These are phyloP conservation scores for Chlorops oryzae DNA, from an alignment of 1,140 invertebrate genomes.

Conservation along the genomic window DNA sequence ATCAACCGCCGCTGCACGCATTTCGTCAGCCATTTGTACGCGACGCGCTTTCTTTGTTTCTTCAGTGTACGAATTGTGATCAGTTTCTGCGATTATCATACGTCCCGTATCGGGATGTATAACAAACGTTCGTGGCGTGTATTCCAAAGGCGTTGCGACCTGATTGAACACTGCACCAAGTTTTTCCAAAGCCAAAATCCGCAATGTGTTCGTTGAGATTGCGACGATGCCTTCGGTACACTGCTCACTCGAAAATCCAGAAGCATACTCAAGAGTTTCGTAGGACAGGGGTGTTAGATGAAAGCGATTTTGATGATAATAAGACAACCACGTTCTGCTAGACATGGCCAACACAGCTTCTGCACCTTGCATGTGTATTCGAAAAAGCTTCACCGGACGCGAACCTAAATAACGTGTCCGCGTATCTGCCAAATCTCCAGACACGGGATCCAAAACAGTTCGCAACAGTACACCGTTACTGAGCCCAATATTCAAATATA, in stretches of 20 bases:
- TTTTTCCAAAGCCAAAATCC: conserved; percentile 97
- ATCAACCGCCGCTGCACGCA: conserved; percentile 92
- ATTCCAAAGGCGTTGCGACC: conserved; percentile 83
- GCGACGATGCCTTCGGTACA: conserved; percentile 99
- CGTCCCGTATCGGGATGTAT: conserved; percentile 92
- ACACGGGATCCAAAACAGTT: conserved; percentile 93
- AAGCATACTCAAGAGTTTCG: conserved; percentile 94
- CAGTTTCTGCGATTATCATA: conserved; percentile 90
- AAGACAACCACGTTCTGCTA: conserved; percentile 95
- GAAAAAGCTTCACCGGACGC: conserved; percentile 91
- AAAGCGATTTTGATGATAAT: conserved; percentile 96
- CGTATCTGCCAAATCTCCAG: conserved; percentile 95
- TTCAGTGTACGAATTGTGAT: conserved; percentile 98
- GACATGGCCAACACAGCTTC: conserved; percentile 98
- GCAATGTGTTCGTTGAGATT: conserved; percentile 94
- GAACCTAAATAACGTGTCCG: conserved; percentile 93
- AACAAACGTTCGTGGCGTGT: conserved; percentile 92
- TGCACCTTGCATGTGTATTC: conserved; percentile 89
- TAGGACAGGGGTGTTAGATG: conserved; percentile 95
- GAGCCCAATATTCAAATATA: conserved; percentile 96
- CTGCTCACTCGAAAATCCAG: conserved; percentile 83
- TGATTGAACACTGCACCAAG: conserved; percentile 98
- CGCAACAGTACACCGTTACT: conserved; percentile 94
- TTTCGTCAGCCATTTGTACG: conserved; percentile 82
- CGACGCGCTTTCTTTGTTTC: conserved; percentile 87